Evolutionary conservation across 2,113 vertebrate genomes (phyloP).

Genomic region (Labeo catla): DNA sequence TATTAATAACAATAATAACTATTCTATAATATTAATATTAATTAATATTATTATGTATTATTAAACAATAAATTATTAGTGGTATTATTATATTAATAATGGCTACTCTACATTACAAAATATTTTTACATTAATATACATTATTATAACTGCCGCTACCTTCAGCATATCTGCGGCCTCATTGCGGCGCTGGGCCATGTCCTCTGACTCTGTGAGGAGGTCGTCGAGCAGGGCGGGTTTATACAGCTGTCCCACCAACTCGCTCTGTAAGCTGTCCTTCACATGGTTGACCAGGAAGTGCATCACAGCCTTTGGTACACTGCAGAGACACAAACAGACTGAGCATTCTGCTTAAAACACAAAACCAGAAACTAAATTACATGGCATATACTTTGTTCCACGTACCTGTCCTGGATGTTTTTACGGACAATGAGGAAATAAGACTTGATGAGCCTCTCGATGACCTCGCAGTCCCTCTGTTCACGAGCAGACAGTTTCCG

Average conservation of each 20-base stretch:
- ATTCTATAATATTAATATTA: no score
- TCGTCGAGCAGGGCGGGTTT: slow-evolving; percentile 90
- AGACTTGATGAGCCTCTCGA: slow-evolving; percentile 97
- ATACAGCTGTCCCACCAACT: slow-evolving; percentile 96
- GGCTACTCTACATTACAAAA: no score
- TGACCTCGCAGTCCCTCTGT: slow-evolving; percentile 97
- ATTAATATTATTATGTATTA: no score
- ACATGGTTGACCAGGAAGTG: slow-evolving; percentile 98
- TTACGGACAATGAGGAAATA: slow-evolving; percentile 98
- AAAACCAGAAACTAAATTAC: not conserved
- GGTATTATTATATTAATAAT: no score
- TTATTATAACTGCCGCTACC: slow-evolving; percentile 71
- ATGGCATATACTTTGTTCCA: not conserved
- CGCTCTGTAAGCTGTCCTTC: slow-evolving; percentile 97
- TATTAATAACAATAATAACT: no score
- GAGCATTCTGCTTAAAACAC: not conserved
- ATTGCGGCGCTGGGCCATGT: slow-evolving; percentile 97
- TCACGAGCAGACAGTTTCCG: slow-evolving; percentile 95
- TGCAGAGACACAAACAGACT: slow-evolving; percentile 60
- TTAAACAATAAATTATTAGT: no score
- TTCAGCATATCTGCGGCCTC: slow-evolving; percentile 98
- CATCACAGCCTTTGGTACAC: slow-evolving; percentile 99
- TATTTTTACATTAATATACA: no score
- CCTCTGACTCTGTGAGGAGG: slow-evolving; percentile 95
- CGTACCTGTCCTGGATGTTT: slow-evolving; percentile 96